Evolutionary conservation across 1,140 invertebrate species (phyloP).

Genomic region (Neelides sp.): DNA sequence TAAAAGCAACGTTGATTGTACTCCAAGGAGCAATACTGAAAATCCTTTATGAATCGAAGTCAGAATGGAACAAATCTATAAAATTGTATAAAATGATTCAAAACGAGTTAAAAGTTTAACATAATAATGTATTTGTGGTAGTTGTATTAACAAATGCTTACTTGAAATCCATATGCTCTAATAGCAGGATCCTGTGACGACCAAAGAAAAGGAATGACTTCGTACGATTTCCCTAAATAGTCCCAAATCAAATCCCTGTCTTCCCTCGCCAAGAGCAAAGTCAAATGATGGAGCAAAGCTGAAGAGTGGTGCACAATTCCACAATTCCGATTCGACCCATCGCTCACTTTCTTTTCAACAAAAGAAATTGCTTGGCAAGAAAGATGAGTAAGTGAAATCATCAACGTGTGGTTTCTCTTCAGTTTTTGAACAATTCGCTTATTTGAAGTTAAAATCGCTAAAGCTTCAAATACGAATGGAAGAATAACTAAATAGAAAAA

Average conservation of each 20-base stretch:
- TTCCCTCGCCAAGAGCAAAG: too few species aligned
- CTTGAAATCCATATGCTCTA: slow-evolving; percentile 19
- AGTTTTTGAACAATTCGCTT: too few species aligned
- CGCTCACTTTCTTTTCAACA: not conserved
- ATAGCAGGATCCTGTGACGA: not conserved
- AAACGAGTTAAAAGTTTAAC: not conserved
- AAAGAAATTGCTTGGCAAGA: too few species aligned
- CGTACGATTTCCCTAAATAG: not conserved
- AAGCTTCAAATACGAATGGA: too few species aligned
- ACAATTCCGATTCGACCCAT: not conserved
- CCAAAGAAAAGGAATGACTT: slow-evolving; percentile 12
- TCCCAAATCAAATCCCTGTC: not conserved
- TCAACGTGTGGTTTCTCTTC: too few species aligned
- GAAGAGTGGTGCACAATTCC: slow-evolving; percentile 2
- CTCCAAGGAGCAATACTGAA: not conserved
- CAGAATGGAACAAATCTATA: slow-evolving; percentile 17
- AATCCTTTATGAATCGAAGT: not conserved
- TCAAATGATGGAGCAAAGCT: too few species aligned
- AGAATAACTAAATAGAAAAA: too few species aligned
- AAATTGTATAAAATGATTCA: slow-evolving; percentile 2
- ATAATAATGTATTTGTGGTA: not conserved
- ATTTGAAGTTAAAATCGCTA: too few species aligned
- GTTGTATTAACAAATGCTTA: slow-evolving; percentile 2
- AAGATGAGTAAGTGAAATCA: too few species aligned
- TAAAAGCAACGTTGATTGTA: slow-evolving; percentile 11